Evolutionary conservation across 2,888 invertebrate species (phyloP).

Genomic region (Euplexia lucipara): DNA sequence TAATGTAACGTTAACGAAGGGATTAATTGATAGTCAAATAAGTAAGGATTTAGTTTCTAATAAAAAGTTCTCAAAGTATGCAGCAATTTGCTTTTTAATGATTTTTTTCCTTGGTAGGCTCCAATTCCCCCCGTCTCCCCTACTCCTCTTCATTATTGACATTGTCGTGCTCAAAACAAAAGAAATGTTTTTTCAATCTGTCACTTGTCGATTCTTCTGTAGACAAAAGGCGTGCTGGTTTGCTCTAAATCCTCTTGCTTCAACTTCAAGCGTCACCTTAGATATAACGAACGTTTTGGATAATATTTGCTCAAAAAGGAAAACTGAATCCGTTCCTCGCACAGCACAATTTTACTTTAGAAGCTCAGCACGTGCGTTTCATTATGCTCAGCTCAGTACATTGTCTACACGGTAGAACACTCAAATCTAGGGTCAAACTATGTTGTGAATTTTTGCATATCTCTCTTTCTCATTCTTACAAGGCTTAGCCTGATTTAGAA

Average conservation of each 20-base stretch:
- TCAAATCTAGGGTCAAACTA: conserved; percentile 69
- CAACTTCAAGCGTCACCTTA: conserved; percentile 13
- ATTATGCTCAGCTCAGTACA: conserved; percentile 55
- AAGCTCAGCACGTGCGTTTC: conserved; percentile 50
- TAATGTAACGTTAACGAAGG: too few relatives aligned
- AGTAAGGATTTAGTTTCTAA: too few relatives aligned
- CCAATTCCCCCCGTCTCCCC: too few relatives aligned
- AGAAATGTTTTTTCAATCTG: too few relatives aligned
- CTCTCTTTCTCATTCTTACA: conserved; percentile 78
- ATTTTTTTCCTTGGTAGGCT: too few relatives aligned
- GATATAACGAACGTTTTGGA: conserved; percentile 39
- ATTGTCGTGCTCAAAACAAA: too few relatives aligned
- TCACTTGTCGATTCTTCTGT: too few relatives aligned
- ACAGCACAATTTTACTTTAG: conserved; percentile 75
- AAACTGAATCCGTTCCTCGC: conserved; percentile 79
- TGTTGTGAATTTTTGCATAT: conserved; percentile 88
- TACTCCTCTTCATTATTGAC: too few relatives aligned
- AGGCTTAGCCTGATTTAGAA: conserved; percentile 84
- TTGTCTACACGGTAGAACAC: conserved; percentile 36
- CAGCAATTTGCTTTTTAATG: too few relatives aligned
- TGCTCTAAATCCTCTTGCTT: conserved; percentile 38
- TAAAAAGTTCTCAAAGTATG: too few relatives aligned
- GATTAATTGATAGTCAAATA: too few relatives aligned
- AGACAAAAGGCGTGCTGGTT: conserved; percentile 2
- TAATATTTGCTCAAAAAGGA: conserved; percentile 81